Evolutionary conservation across 2,113 vertebrate genomes (phyloP).

Genomic region (Ictalurus punctatus): DNA sequence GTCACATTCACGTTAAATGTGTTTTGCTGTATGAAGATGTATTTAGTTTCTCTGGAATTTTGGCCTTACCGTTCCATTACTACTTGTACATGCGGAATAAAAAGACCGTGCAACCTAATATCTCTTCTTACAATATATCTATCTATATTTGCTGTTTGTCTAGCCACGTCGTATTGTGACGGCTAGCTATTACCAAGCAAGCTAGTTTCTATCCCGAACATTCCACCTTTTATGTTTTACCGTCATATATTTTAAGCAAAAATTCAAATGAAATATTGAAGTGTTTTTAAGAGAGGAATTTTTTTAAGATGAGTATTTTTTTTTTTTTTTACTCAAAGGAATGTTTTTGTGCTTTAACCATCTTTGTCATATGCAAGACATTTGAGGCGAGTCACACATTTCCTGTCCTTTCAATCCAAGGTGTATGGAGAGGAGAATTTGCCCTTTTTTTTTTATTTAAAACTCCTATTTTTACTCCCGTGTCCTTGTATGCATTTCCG

Average conservation of each 20-base stretch:
- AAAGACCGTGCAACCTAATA: too few relatives aligned
- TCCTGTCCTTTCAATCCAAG: background rate
- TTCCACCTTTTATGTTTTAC: background rate
- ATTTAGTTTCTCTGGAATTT: too few relatives aligned
- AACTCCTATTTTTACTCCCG: background rate
- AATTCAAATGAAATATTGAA: background rate
- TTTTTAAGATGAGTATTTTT: background rate
- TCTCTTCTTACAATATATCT: too few relatives aligned
- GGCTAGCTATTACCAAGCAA: background rate
- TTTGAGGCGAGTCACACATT: background rate
- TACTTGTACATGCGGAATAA: too few relatives aligned
- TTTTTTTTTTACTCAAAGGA: too few relatives aligned
- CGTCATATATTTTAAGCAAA: background rate
- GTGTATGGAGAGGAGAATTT: background rate
- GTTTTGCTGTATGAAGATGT: too few relatives aligned
- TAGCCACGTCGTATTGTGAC: background rate
- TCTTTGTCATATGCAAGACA: background rate
- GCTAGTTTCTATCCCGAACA: background rate
- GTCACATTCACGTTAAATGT: background rate
- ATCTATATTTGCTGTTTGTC: background rate
- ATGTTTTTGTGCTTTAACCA: background rate
- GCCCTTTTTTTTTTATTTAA: background rate
- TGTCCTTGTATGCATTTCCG: constrained; percentile 45
- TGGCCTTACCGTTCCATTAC: too few relatives aligned
- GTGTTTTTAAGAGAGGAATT: background rate